These are phyloP conservation scores for Xerus rutilus DNA, from an alignment of 2,797 vertebrate genomes.

Conservation along the genomic window DNA sequence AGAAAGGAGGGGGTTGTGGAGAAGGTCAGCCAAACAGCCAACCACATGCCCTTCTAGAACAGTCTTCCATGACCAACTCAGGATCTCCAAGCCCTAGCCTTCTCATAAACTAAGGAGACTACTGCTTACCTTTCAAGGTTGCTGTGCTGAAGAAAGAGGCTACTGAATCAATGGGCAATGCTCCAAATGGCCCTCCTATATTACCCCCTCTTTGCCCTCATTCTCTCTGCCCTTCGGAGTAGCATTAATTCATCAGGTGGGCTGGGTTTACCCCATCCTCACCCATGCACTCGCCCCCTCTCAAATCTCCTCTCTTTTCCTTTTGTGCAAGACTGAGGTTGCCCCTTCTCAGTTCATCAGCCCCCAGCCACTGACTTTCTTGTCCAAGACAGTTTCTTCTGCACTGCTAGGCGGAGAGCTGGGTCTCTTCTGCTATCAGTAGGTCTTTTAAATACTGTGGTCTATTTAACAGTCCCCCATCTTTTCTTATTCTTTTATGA, in stretches of 20 bases:
- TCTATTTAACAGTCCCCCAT: not conserved
- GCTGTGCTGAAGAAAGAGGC: not conserved
- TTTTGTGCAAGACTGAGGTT: not conserved
- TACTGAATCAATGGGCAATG: not conserved
- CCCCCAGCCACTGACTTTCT: not conserved
- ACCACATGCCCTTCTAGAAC: not conserved
- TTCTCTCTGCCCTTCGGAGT: not conserved
- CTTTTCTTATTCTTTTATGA: not conserved
- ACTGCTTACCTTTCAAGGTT: not conserved
- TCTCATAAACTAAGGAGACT: not conserved
- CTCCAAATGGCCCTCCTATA: not conserved
- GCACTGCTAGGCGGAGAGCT: not conserved
- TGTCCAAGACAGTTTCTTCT: not conserved
- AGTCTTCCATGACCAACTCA: not conserved
- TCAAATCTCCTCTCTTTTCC: not conserved
- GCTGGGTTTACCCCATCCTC: not conserved
- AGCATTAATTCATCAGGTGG: not conserved
- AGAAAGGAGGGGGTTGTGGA: not conserved
- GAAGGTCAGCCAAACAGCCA: not conserved
- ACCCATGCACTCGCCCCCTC: not conserved
- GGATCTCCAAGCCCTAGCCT: not conserved
- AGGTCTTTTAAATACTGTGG: not conserved
- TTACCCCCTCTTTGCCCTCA: rapidly evolving
- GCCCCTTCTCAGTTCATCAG: not conserved
- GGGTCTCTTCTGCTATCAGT: not conserved